Base-by-base conservation (phyloP, 2,797 vertebrate species). In the Loris lydekkerianus region DNA sequence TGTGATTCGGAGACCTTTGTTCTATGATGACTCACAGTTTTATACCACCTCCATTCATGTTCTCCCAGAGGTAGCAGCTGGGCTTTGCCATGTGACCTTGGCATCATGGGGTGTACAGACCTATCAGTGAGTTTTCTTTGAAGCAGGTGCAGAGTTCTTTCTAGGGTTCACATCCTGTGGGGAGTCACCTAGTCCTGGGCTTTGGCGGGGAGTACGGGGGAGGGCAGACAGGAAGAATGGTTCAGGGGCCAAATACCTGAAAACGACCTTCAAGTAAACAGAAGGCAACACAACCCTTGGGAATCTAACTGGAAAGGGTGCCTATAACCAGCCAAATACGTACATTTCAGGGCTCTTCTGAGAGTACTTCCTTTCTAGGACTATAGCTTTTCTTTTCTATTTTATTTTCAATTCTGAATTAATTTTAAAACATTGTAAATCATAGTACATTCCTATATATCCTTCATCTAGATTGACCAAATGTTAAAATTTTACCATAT, bases 351-450 rank as follows among this genome's bases (percentile, higher is more conserved):
- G 25, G 10, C 21, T 90, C 60, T 73, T 25, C n/a, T 29, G 10
- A 67, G 20, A 14, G 15, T 9, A 27, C 17, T 76, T 49, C 34
- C 23, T 85, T 8, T 37, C 29, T 5, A n/a, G 31, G 60, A 43
- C 61, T 7, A 23, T 8, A 70, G 8, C 18, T 82, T 65, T 43
- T 14, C 8, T 85, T 70, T 88, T 18, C 63, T 31, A 15, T 18
- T 67, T 81, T 75, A 77, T 84, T 89, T 87, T 58, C 37, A 75
- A 81, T 93, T 91, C 81, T 60, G n/a, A 95, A 95, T 61, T 85
- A 89, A 82, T 49, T 69, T 70, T 53, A 86, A 40, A 82, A 91
- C 67, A 56, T 84, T 61, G 0, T 1, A 56, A 90, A 94, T 77
- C n/a, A 72, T 14, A 73, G 49, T 43, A 25, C 1, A 58, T 95